Evolutionary conservation across 1,140 invertebrate genomes (phyloP), one percentile per base, ranked within the genome.

Genomic region (Zaprionus tsacasi): DNA sequence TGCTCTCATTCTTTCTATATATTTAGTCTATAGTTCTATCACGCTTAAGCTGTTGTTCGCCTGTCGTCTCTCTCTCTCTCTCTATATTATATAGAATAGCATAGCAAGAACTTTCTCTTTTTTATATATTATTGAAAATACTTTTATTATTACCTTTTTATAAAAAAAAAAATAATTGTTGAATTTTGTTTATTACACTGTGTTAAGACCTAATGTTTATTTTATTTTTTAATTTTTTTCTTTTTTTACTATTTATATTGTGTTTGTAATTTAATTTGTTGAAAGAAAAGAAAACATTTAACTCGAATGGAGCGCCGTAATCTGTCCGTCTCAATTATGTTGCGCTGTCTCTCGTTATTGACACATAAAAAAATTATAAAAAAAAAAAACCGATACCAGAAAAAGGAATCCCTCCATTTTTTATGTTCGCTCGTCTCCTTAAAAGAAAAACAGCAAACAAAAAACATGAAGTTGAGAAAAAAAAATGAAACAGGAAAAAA

Each of bases 61-160:
- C 50, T 52, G 13, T 21, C 21, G 52, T 43, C 55, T 72, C 17
- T 65, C 17, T 65, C 30, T 72, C 17, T 65, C 17, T 65, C 17
- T 21, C 66, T 57, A 43, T 45, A 30, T 54, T 50, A 50, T 17
- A 63, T 81, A 77, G 78, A 60, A 71, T 63, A 66, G 63, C 43
- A 60, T 56, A 74, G 63, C 52, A 70, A 61, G 60, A 71, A 59
- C 56, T 70, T 52, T 70, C 64, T 76, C 57, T 72, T 15, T 45
- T 10, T 15, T 43, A 40, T 45, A 45, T 68, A 58, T 54, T 59
- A 60, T 73, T 58, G 25, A 50, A 52, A 64, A 64, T 60, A 67
- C 79, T 70, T 82, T 74, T 67, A 81, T 87, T 86, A 82, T 91
- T 90, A 90, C 66, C 70, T 90, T 82, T 73, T 81, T 90, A 86